These are phyloP conservation scores for Chrysaora quinquecirrha DNA, from an alignment of 30 jellyfish, hydroid and myxozoan species.

Conservation along the genomic window DNA sequence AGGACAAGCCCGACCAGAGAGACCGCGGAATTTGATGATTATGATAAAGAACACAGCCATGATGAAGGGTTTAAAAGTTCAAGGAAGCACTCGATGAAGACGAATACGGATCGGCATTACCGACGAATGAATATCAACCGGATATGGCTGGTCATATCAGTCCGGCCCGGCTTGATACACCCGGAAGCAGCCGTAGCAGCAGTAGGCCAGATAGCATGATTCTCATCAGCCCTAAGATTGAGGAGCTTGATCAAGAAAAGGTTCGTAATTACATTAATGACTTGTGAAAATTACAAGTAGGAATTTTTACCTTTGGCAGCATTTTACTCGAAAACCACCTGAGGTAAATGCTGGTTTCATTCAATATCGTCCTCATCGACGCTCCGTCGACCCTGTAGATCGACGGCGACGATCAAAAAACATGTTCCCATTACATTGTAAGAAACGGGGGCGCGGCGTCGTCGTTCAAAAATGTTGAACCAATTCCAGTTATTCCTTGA, in stretches of 20 bases:
- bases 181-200: conserved; percentile 46
- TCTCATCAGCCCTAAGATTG: conserved; percentile 55
- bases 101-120: conserved; percentile 36
- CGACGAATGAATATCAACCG: conserved; percentile 25
- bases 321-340: too few species aligned
- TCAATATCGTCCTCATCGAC: too few species aligned
- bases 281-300: background rate
- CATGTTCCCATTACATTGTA: too few species aligned
- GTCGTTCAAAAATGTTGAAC: too few species aligned
- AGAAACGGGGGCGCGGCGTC: too few species aligned
- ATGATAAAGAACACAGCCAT: conserved; percentile 26
- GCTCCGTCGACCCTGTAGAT: too few species aligned
- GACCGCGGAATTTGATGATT: conserved; percentile 45
- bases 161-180: conserved; percentile 44
- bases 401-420: too few species aligned
- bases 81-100: conserved; percentile 79
- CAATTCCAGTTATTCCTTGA: too few species aligned
- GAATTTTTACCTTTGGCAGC: background rate
- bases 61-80: conserved; percentile 79
- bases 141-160: conserved; percentile 20
- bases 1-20: conserved; percentile 82
- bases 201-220: conserved; percentile 66
- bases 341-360: too few species aligned
- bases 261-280: conserved; percentile 10
- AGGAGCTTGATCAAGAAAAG: conserved; percentile 89